Evolutionary conservation across 2,888 invertebrate genomes (phyloP), one percentile per base, ranked within the genome.

Genomic region (Hymenopus coronatus): DNA sequence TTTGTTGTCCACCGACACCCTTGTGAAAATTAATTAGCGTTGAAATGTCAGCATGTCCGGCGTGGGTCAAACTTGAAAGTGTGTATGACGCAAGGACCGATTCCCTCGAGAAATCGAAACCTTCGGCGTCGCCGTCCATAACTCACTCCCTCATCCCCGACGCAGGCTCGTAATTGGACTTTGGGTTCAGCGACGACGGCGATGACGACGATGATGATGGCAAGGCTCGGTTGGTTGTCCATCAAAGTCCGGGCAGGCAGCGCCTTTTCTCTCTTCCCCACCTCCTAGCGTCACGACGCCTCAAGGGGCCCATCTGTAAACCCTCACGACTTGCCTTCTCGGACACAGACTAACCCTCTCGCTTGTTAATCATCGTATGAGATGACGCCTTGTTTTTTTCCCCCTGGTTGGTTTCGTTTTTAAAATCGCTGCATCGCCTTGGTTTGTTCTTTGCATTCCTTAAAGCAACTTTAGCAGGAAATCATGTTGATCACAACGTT

Each of bases 261-360:
- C 54, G 54, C 54, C 54, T 70, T 70, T 70, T 25, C 25, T 25
- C 25, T 70, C 40, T 40, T 40, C 40, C 40, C 40, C 40, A 40
- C 40, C 40, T 8, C 85, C 28, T 82, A 33, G 15, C 33, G n/a
- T 82, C 54, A 70, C 27, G 81, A 84, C 87, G 28, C 30, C 87
- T 87, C 87, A n/a, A 87, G 87, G 87, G 87, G 40, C 54, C 87
- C 87, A 87, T 87, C 82, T 40, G 87, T 86, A 86, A 28, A 20
- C 28, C 86, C 81, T 70, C 54, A 70, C 54, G 54, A 70, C 54
- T 70, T 70, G 54, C 54, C 54, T 70, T 70, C 54, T 70, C 54
- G 54, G 54, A 70, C 54, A 70, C 54, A 70, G 54, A 70, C 54
- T 70, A 70, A 70, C 54, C 54, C 54, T 70, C 54, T 70, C 54